phyloP scores from a whole-genome alignment of 2,113 vertebrate genomes.

The Atrichornis clamosus region DNA sequence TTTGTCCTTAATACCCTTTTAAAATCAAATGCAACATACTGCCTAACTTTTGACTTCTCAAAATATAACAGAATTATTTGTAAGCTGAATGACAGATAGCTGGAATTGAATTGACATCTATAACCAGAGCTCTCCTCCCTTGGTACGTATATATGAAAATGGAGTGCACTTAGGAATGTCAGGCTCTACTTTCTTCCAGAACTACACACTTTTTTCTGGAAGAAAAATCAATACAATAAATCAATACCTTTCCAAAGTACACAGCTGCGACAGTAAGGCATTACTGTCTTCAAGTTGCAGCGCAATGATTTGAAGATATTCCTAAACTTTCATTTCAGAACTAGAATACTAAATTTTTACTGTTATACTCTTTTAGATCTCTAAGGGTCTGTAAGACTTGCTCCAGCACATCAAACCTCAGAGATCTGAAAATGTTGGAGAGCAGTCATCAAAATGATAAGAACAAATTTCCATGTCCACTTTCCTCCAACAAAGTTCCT shows the following conservation, averaged over 20 bases:
- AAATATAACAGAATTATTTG: background rate
- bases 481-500: background rate
- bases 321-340: background rate
- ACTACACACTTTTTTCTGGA: background rate
- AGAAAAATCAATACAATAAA: conserved; percentile 34
- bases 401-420: background rate
- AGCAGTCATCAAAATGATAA: background rate
- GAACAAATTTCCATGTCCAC: background rate
- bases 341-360: background rate
- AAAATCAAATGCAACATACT: background rate
- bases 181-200: conserved; percentile 27
- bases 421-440: background rate
- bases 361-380: background rate
- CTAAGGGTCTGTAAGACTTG: background rate
- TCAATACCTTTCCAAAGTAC: conserved; percentile 23
- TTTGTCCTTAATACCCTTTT: background rate
- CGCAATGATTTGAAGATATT: conserved; percentile 2
- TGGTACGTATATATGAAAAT: conserved; percentile 18
- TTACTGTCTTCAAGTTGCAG: background rate
- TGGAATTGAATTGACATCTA: conserved; percentile 8
- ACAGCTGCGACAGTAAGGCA: background rate
- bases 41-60: background rate
- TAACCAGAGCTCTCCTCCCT: conserved; percentile 11
- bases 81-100: conserved; percentile 7
- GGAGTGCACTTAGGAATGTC: background rate